These are phyloP conservation scores for Bergia puertoricense DNA, from an alignment of 92 coral and sea anemone genomes.

Conservation along the genomic window DNA sequence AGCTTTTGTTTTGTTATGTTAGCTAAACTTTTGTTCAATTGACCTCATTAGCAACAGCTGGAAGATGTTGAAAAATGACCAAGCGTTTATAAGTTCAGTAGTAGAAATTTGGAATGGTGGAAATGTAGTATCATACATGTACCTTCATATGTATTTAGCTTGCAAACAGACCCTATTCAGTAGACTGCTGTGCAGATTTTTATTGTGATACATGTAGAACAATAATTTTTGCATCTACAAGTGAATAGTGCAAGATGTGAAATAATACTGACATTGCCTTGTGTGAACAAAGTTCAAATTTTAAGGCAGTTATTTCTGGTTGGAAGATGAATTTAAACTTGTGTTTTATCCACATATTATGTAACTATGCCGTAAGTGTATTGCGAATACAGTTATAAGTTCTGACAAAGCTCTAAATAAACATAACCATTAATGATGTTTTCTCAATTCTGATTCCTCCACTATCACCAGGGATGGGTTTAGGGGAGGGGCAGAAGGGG, in stretches of 20 bases:
- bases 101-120: neutral
- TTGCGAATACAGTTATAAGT: neutral
- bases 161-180: too few species aligned
- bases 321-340: neutral
- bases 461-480: too few species aligned
- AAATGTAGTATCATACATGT: too few species aligned
- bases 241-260: neutral
- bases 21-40: neutral
- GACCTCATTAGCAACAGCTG: neutral
- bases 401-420: neutral
- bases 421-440: too few species aligned
- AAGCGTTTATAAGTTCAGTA: neutral
- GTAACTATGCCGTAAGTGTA: too few species aligned
- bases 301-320: neutral
- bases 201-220: neutral
- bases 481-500: too few species aligned
- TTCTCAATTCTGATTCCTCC: too few species aligned
- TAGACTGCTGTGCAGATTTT: neutral
- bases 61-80: neutral
- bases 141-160: too few species aligned
- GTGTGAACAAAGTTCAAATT: neutral
- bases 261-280: neutral
- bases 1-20: neutral
- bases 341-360: neutral
- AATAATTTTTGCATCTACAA: neutral